These are phyloP conservation scores for Mycalesis mineus DNA, from an alignment of 2,888 invertebrate genomes.

Conservation along the genomic window DNA sequence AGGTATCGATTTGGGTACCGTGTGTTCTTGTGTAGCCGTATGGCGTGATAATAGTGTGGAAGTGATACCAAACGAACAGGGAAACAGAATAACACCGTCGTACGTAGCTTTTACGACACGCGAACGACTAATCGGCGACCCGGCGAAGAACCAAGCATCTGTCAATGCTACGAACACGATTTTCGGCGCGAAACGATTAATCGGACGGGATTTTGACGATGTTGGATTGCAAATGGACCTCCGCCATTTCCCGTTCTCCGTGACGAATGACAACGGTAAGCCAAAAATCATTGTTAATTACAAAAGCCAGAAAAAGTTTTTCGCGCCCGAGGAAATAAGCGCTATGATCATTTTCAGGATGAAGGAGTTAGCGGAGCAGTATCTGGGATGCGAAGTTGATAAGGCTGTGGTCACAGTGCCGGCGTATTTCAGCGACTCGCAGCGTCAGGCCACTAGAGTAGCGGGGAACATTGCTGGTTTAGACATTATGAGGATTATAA, in stretches of 20 bases:
- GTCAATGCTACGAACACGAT: slow-evolving; percentile 54
- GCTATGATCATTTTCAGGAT: slow-evolving; percentile 58
- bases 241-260: slow-evolving; percentile 50
- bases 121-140: slow-evolving; percentile 53
- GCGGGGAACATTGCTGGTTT: slow-evolving; percentile 57
- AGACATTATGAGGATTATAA: slow-evolving; percentile 52
- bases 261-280: slow-evolving; percentile 55
- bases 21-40: slow-evolving; percentile 57
- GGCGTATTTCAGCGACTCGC: slow-evolving; percentile 57
- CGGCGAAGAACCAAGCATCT: slow-evolving; percentile 54
- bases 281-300: slow-evolving; percentile 50
- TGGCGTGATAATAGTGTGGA: slow-evolving; percentile 51
- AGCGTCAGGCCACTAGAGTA: slow-evolving; percentile 52
- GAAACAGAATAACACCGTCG: slow-evolving; percentile 55
- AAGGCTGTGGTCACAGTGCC: slow-evolving; percentile 63
- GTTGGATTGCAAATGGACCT: slow-evolving; percentile 54
- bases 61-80: slow-evolving; percentile 57
- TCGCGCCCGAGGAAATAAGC: slow-evolving; percentile 59
- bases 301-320: slow-evolving; percentile 44
- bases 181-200: slow-evolving; percentile 55
- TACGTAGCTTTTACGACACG: slow-evolving; percentile 54
- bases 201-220: slow-evolving; percentile 56
- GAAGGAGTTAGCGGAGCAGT: slow-evolving; percentile 53
- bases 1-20: slow-evolving; percentile 63
- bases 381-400: slow-evolving; percentile 46